A percentile compares a stretch with the other conserved stretches of the same genome.
Evolutionary conservation across 2,888 invertebrate genomes (phyloP).

Genomic region (Gandaritis pyraliata): DNA sequence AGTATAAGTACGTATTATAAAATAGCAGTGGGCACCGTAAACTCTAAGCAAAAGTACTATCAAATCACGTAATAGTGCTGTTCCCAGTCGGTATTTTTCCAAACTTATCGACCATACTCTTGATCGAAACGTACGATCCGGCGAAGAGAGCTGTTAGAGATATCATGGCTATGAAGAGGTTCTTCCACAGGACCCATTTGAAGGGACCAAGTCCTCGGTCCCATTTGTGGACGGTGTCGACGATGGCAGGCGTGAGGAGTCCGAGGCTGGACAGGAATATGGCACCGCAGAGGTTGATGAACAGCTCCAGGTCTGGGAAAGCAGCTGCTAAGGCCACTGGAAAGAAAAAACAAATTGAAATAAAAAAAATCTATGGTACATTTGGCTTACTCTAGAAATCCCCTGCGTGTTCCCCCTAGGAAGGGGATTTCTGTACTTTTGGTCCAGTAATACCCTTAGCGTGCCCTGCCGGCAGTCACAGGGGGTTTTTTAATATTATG

Average conservation of each 20-base stretch:
- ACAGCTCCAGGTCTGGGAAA: conserved; percentile 92
- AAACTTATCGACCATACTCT: conserved; percentile 65
- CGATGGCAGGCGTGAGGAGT: conserved; percentile 88
- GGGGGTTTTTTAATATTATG: too few species aligned
- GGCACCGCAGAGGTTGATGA: conserved; percentile 95
- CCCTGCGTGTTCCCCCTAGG: too few species aligned
- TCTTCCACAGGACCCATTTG: conserved; percentile 89
- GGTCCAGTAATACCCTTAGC: too few species aligned
- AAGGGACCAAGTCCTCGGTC: conserved; percentile 85
- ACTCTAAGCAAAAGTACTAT: too few species aligned
- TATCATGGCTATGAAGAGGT: conserved; percentile 75
- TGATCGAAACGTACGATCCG: conserved; percentile 72
- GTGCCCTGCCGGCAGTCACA: too few species aligned
- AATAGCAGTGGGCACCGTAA: too few species aligned
- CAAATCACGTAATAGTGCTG: conserved; percentile 31
- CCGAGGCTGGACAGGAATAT: conserved; percentile 89
- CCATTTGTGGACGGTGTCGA: conserved; percentile 90
- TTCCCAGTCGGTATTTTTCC: conserved; percentile 23
- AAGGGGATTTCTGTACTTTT: too few species aligned
- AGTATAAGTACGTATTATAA: too few species aligned
- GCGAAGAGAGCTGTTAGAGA: conserved; percentile 71
- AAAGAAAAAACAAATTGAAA: conserved; percentile 36
- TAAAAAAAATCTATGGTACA: too few species aligned
- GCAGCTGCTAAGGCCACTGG: conserved; percentile 90
- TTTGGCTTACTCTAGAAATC: too few species aligned